phyloP scores from a whole-genome alignment of 92 coral and sea anemone genomes.

The Diadumene lineata region DNA sequence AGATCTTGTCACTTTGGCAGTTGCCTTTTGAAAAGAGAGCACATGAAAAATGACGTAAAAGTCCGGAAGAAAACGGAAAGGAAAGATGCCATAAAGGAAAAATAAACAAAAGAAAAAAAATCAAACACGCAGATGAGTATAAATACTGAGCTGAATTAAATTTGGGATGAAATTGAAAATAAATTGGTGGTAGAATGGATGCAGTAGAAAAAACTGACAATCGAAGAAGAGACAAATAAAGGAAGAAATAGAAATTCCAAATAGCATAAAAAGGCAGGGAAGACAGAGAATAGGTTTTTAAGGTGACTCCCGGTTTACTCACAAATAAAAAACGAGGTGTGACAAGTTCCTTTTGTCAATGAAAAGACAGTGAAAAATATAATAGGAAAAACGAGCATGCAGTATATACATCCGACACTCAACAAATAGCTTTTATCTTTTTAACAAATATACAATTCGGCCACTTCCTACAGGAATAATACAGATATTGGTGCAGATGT shows the following conservation, averaged over 20 bases:
- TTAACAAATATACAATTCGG: background rate
- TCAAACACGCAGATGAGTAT: background rate
- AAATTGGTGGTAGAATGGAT: too few relatives aligned
- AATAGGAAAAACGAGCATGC: background rate
- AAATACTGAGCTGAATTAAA: too few relatives aligned
- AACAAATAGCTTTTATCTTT: background rate
- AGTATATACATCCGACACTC: background rate
- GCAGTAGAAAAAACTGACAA: too few relatives aligned
- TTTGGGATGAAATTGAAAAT: too few relatives aligned
- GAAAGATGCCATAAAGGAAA: background rate
- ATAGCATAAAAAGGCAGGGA: too few relatives aligned
- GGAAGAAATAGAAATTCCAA: too few relatives aligned
- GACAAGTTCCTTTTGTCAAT: too few relatives aligned
- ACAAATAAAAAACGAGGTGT: too few relatives aligned
- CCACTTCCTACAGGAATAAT: background rate
- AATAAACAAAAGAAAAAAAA: background rate
- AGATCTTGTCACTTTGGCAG: background rate
- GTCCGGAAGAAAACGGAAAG: background rate
- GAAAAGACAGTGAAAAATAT: too few relatives aligned
- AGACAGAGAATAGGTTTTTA: too few relatives aligned
- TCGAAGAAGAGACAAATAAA: too few relatives aligned
- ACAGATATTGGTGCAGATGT: background rate
- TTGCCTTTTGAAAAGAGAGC: background rate
- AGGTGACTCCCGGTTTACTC: too few relatives aligned
- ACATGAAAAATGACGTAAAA: background rate